Evolutionary conservation across 2,113 vertebrate genomes (phyloP).

Genomic region (Pampusana beccarii): DNA sequence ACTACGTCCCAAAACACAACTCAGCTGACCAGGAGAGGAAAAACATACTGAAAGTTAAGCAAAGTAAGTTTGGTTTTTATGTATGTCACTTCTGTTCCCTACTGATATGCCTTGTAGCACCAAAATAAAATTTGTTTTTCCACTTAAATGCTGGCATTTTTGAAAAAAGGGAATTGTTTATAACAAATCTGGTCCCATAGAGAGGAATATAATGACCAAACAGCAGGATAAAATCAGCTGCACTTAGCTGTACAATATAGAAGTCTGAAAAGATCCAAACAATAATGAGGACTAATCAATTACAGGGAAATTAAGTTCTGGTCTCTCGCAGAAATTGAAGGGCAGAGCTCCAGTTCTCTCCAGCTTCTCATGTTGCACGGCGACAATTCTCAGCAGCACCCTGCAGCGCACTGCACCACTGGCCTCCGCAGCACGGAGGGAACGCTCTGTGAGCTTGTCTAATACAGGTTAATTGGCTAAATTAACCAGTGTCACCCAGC

Average conservation of each 20-base stretch:
- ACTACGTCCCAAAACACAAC: neutral
- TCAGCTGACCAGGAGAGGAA: neutral
- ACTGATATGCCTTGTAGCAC: neutral
- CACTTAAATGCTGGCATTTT: neutral
- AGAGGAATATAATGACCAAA: neutral
- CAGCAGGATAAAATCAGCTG: neutral
- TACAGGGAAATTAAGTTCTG: neutral
- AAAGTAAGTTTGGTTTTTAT: neutral
- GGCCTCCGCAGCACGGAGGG: neutral
- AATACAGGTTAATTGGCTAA: neutral
- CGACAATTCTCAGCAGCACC: neutral
- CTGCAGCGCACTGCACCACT: neutral
- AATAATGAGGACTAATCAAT: accelerated
- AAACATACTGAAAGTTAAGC: neutral
- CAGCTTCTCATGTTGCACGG: neutral
- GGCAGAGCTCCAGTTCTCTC: neutral
- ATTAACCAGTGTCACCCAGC: neutral
- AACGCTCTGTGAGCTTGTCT: accelerated
- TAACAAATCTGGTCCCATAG: neutral
- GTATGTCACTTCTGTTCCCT: neutral
- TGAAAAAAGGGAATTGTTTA: neutral
- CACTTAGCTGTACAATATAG: neutral
- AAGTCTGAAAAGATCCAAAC: neutral
- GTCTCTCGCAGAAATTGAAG: neutral
- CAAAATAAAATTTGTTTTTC: neutral